Conservation (phyloP, 1,140 invertebrate species). For the Drosophila willistoni region DNA sequence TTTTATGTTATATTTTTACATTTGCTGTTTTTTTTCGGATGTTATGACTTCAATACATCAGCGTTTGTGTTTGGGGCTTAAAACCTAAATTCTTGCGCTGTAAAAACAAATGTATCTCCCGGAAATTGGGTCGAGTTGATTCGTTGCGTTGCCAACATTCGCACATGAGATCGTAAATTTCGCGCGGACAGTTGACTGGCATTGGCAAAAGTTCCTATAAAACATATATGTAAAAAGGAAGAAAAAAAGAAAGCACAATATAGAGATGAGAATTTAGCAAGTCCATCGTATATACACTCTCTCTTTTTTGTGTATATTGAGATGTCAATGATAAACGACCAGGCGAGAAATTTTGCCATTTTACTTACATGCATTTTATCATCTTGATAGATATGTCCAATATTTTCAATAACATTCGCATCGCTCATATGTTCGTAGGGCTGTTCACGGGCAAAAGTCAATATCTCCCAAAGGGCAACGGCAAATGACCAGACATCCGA, state of each 20-base stretch:
- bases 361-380: slow-evolving; percentile 84
- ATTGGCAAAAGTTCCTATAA: slow-evolving; percentile 87
- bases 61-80: slow-evolving; percentile 84
- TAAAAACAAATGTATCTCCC: slow-evolving; percentile 95
- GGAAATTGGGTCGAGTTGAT: slow-evolving; percentile 92
- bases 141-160: slow-evolving; percentile 97
- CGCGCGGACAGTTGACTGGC: slow-evolving; percentile 93
- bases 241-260: slow-evolving; percentile 8
- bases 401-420: slow-evolving; percentile 91
- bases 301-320: neutral
- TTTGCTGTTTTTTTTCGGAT: neutral
- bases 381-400: slow-evolving; percentile 88
- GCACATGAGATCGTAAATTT: slow-evolving; percentile 96
- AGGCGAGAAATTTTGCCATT: neutral
- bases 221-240: neutral
- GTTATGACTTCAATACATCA: slow-evolving; percentile 60
- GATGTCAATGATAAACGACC: slow-evolving; percentile 9
- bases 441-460: slow-evolving; percentile 92
- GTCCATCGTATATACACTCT: too few relatives aligned
- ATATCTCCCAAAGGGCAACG: slow-evolving; percentile 95
- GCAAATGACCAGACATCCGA: slow-evolving; percentile 95
- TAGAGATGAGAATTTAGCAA: neutral
- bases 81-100: slow-evolving; percentile 95
- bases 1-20: slow-evolving; percentile 19
- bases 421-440: slow-evolving; percentile 92